Base-by-base conservation (phyloP, 1,140 invertebrate species). In the Ruditapes philippinarum region DNA sequence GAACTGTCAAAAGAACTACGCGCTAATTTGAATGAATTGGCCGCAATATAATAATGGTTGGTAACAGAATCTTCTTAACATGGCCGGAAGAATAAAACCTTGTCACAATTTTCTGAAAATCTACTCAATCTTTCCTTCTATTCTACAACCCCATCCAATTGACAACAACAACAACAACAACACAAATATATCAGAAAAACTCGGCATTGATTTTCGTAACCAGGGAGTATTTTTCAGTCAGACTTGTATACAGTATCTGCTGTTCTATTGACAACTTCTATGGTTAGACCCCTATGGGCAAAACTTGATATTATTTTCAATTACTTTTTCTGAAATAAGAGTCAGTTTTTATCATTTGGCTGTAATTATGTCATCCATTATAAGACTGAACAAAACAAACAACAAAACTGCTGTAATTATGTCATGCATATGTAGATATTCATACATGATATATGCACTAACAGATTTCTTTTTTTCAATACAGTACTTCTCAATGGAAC, bases 1-100 rank as follows among this genome's bases (percentile, higher is more conserved):
- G 42, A 62, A 38, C 65, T 70, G 65, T 38, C 65, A 70, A 70
- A 70, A 38, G 38, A 70, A 70, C 28, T 25, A 70, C 14, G 12
- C 33, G 38, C 33, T 38, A 45, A 45, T 45, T 45, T 45, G 42
- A 45, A 45, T 70, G 33, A 19, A 70, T 28, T 65, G 62, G 33
- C 28, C 28, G 4, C 33, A 12, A 11, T 12, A 65, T 31, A 33
- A 36, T 22, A 36, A 65, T 4, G 28, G 33, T 12, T 31, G 12
- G n/a, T 31, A 65, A 31, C 12, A 36, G 33, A 60, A n/a, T n/a
- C 45, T 2, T n/a, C 65, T 9, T 70, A 45, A 45, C 33, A 2
- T 40, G 65, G 28, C 28, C 1, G 38, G 14, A 70, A 70, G 33
- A 28, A 33, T 70, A 38, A 70, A 70, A 70, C 36, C 65, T 70